Conservation (phyloP, 2,797 vertebrate species). For the Mormyrus hasselquistii region DNA sequence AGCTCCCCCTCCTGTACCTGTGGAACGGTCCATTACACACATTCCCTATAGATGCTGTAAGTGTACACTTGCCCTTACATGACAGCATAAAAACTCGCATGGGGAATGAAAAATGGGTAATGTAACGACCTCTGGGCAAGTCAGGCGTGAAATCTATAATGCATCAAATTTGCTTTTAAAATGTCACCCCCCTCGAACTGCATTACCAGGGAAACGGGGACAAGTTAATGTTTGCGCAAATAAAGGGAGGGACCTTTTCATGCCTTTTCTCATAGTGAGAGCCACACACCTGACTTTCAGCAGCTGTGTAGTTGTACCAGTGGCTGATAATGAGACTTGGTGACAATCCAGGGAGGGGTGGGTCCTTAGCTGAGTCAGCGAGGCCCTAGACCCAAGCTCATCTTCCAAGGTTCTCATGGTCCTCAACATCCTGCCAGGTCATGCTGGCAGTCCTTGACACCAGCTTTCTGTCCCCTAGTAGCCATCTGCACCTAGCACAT, state of each 20-base stretch:
- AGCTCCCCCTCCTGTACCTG: background rate
- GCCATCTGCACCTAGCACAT: conserved; percentile 18
- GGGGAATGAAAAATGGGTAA: conserved; percentile 18
- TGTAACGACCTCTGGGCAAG: conserved; percentile 14
- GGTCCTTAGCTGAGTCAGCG: background rate
- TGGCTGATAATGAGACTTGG: background rate
- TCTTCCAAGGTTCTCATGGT: background rate
- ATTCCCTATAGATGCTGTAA: conserved; percentile 22
- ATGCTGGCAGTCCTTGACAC: conserved; percentile 17
- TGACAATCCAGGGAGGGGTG: background rate
- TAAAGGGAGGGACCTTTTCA: background rate
- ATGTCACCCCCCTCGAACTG: conserved; percentile 3
- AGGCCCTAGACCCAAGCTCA: background rate
- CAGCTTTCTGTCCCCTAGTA: background rate
- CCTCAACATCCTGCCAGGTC: background rate
- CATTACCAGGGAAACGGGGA: background rate
- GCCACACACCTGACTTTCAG: background rate
- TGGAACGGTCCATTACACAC: conserved; percentile 1
- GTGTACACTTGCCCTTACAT: conserved; percentile 24
- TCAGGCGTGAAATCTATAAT: conserved; percentile 19
- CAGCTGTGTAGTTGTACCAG: background rate
- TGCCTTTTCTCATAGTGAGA: background rate
- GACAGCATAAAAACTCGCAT: background rate
- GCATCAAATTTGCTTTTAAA: conserved; percentile 20
- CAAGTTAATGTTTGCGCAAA: conserved; percentile 4